Percentiles rank a stretch among this genome's conserved stretches.
phyloP scores from a whole-genome alignment of 2,797 vertebrate species.

The Lepus townsendii region DNA sequence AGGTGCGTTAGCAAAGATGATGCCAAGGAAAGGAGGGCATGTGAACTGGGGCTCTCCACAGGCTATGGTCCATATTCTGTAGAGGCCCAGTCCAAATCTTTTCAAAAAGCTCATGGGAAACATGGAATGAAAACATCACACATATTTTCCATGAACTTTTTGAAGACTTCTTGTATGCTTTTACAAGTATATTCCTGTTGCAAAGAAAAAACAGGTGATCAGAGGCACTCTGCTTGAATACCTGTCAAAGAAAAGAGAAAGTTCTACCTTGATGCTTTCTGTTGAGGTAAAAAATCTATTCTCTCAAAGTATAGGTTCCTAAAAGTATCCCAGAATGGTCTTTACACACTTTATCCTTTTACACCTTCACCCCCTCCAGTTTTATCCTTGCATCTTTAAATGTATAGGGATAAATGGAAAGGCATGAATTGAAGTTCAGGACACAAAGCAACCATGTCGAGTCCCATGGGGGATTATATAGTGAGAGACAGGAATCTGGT shows the following conservation, averaged over 20 bases:
- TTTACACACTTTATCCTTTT: constrained; percentile 1
- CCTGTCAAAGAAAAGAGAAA: not conserved
- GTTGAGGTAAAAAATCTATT: constrained; percentile 53
- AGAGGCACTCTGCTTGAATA: not conserved
- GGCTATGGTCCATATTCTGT: not conserved
- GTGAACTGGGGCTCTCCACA: not conserved
- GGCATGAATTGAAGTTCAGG: not conserved
- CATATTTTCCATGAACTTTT: too few relatives aligned
- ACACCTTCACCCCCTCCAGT: not conserved
- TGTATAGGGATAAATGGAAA: constrained; percentile 55
- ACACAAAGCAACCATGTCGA: not conserved
- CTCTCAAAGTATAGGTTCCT: constrained; percentile 19
- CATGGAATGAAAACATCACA: too few relatives aligned
- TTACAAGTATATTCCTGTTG: not conserved
- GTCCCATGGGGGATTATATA: constrained; percentile 9
- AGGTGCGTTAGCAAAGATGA: not conserved
- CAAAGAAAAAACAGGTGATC: not conserved
- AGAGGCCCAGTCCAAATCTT: not conserved
- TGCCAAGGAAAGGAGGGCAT: not conserved
- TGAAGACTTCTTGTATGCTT: not conserved
- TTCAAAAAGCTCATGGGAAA: too few relatives aligned
- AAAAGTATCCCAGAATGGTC: not conserved
- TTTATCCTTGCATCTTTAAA: constrained; percentile 47
- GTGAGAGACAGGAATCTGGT: constrained; percentile 53
- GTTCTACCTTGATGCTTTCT: not conserved